Evolutionary conservation across 35 echinoderm and acorn worm genomes (phyloP), one percentile per base, ranked within the genome.

Genomic region (Strongylocentrotus purpuratus): DNA sequence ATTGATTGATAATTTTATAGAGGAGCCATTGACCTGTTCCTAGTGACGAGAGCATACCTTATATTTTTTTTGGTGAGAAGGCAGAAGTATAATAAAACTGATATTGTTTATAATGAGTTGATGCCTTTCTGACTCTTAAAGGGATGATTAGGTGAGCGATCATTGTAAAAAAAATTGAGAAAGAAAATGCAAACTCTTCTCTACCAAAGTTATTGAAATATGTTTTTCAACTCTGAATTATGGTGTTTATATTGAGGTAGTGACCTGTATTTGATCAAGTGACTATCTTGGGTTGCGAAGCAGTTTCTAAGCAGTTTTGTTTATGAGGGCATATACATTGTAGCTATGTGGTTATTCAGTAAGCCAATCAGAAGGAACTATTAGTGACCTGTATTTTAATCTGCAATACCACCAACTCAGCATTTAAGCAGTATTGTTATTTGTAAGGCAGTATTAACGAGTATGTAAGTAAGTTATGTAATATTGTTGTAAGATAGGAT

Each of bases 371-470:
- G 52, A 10, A 17, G 52, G 52, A 59, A 11, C 17, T 59, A 78
- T 78, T 7, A 28, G 18, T 78, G 65, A 78, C 65, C 65, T 78
- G 18, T 78, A 78, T 78, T 78, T 78, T 78, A 78, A 78, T 78
- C 65, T n/a, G 65, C 65, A 78, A 78, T 78, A 78, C 65, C 65
- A 78, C 65, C 65, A 78, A 78, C 65, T 78, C 65, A 78, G 65
- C 65, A 78, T 78, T 78, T 78, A 78, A 78, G 65, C 65, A 78
- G 65, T 78, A 78, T 78, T 78, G 50, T 55, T 55, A 55, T 86
- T 33, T 88, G 33, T 89, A 89, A 89, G 87, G 87, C 87, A 89
- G 87, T 89, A 89, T 89, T 89, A 89, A 45, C 33, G n/a, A 4
- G 33, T 89, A 89, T 88, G 18, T 89, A 33, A 45, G 87, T 46